Evolutionary conservation across 2,888 invertebrate species (phyloP), one percentile per base, ranked within the genome.

Genomic region (Noctua fimbriata): DNA sequence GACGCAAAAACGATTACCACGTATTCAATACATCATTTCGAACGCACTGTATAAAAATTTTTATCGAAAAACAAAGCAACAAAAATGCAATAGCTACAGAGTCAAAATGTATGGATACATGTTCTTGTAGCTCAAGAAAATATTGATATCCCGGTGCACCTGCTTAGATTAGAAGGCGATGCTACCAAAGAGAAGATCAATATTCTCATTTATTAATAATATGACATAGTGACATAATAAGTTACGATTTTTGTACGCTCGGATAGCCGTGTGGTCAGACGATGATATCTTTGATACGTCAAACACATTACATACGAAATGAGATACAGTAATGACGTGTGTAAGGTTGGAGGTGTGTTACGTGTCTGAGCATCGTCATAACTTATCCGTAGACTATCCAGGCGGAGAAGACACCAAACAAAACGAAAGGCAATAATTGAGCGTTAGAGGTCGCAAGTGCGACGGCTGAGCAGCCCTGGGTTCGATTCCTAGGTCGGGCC

Each of bases 201-300:
- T 72, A 10, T 44, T 12, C 2, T 67, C 10, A 44, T n/a, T 18
- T 66, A 16, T 28, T 44, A 6, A 18, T 69, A 28, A 49, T 18
- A 41, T 36, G 18, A 28, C 18, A 32, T 1, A 66, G 55, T 79
- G 66, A 67, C 36, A 52, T 73, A 73, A 73, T 44, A 36, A 76
- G 28, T 60, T 60, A 77, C 10, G 52, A 21, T 21, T 10, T 49
- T 16, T 14, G 9, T 58, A 41, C 14, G 6, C 24, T 47, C 47
- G 14, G 14, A 65, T 84, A 49, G 6, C 32, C 18, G 16, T 82
- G 86, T 44, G 86, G 86, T 85, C 69, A 58, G 49, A 24, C 32
- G 41, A 82, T 75, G 71, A 75, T 85, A 83, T 58, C 63, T 60
- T 85, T 82, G 67, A 81, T 67, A 67, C 74, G 75, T 72, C n/a